phyloP scores from a whole-genome alignment of 1,140 invertebrate genomes.

The Drosophila lacteicornis region DNA sequence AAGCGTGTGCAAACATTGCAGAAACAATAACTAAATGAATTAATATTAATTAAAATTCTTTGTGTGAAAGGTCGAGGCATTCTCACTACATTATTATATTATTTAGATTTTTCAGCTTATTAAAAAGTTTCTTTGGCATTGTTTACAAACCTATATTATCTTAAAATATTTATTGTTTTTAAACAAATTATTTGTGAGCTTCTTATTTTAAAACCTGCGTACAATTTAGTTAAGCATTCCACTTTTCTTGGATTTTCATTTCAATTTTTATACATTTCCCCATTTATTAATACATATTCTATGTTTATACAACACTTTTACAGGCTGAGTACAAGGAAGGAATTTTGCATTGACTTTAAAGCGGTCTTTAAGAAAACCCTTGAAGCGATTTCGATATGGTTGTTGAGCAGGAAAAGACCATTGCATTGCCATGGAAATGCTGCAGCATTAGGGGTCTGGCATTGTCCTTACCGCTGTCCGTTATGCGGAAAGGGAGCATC shows the following conservation, averaged over 20 bases:
- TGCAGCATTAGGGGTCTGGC: slow-evolving; percentile 25
- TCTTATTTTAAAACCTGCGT: too few species aligned
- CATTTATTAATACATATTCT: background rate
- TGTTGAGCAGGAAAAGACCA: slow-evolving; percentile 11
- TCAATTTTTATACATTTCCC: background rate
- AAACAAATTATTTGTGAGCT: too few species aligned
- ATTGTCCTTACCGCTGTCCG: slow-evolving; percentile 54
- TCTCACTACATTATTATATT: too few species aligned
- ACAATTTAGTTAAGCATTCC: too few species aligned
- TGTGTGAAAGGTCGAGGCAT: too few species aligned
- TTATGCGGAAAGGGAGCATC: slow-evolving; percentile 27
- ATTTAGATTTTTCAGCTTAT: too few species aligned
- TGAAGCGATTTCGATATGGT: slow-evolving; percentile 1
- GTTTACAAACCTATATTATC: too few species aligned
- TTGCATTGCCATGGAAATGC: slow-evolving; percentile 38
- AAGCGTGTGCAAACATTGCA: too few species aligned
- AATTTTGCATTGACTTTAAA: slow-evolving; percentile 3
- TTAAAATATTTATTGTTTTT: background rate
- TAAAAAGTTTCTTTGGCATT: too few species aligned
- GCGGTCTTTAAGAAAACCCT: slow-evolving; percentile 7
- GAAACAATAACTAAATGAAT: too few species aligned
- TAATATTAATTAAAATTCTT: too few species aligned
- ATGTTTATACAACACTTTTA: background rate
- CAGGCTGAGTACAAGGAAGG: background rate
- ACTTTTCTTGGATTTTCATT: background rate